These are phyloP conservation scores for Eonycteris spelaea DNA, from an alignment of 2,113 vertebrate genomes.

Conservation along the genomic window DNA sequence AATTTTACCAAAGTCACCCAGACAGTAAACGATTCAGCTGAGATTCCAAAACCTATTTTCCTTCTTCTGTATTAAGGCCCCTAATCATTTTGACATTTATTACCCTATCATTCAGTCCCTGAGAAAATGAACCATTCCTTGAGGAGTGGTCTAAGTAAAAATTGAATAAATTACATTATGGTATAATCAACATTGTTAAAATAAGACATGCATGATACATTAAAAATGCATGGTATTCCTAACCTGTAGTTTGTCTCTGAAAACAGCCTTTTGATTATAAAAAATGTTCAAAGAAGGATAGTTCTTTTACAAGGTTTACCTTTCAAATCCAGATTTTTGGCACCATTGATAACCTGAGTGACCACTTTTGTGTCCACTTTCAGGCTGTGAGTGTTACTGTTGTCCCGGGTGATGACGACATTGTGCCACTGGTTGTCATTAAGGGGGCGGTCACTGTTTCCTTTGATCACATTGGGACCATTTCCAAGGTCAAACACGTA, in stretches of 20 bases:
- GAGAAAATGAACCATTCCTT: not conserved
- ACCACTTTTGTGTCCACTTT: conserved; percentile 95
- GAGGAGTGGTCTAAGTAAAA: not conserved
- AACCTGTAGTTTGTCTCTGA: not conserved
- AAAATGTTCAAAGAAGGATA: not conserved
- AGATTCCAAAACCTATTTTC: not conserved
- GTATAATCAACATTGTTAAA: not conserved
- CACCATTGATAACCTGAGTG: conserved; percentile 97
- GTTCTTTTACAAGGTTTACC: conserved; percentile 80
- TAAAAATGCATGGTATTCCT: fast-evolving
- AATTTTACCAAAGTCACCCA: not conserved
- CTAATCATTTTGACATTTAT: not conserved
- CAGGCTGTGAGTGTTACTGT: conserved; percentile 96
- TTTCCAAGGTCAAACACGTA: conserved; percentile 99
- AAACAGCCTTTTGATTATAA: not conserved
- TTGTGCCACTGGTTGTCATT: conserved; percentile 99
- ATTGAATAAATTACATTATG: not conserved
- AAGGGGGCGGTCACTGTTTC: conserved; percentile 93
- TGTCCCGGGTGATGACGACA: conserved; percentile 96
- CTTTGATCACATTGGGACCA: conserved; percentile 97
- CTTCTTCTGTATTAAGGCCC: not conserved
- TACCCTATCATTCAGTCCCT: not conserved
- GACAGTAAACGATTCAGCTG: not conserved
- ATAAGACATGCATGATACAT: not conserved
- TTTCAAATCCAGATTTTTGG: conserved; percentile 99